Percentiles rank a stretch among this genome's conserved stretches.
phyloP scores from a whole-genome alignment of 2,113 vertebrate genomes.

The Vombatus ursinus region DNA sequence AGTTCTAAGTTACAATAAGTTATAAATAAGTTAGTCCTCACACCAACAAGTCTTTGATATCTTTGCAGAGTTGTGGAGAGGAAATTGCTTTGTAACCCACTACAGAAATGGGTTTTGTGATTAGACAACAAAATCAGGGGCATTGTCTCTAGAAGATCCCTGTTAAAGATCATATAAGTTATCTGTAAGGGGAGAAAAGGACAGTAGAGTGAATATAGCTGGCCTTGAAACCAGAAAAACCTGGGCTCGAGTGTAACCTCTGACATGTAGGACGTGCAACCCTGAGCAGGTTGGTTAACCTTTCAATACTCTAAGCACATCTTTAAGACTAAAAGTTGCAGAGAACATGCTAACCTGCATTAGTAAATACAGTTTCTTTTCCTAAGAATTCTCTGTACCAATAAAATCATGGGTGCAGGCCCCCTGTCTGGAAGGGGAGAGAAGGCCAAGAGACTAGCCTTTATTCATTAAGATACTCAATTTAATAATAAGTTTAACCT shows the following conservation, averaged over 20 bases:
- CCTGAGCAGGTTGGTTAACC: neutral
- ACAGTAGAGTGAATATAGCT: neutral
- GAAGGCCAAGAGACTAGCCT: neutral
- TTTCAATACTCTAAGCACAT: neutral
- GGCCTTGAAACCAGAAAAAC: neutral
- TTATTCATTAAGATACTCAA: neutral
- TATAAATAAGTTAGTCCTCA: no score
- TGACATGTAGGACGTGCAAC: neutral
- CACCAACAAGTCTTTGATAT: no score
- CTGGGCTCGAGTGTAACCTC: neutral
- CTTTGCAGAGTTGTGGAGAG: no score
- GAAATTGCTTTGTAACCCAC: neutral
- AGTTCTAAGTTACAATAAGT: no score
- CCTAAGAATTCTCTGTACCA: neutral
- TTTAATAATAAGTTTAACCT: neutral
- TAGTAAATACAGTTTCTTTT: neutral
- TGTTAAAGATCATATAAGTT: neutral
- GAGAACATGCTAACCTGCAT: neutral
- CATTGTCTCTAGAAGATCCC: neutral
- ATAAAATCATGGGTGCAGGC: neutral
- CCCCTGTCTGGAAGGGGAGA: neutral
- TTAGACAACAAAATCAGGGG: neutral
- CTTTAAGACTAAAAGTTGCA: neutral
- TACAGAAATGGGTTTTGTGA: neutral
- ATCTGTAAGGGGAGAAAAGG: neutral